Evolutionary conservation across 37 sponge, comb jelly and placozoan species (phyloP), one percentile per base, ranked within the genome.

Genomic region (Aplysina aerophoba): DNA sequence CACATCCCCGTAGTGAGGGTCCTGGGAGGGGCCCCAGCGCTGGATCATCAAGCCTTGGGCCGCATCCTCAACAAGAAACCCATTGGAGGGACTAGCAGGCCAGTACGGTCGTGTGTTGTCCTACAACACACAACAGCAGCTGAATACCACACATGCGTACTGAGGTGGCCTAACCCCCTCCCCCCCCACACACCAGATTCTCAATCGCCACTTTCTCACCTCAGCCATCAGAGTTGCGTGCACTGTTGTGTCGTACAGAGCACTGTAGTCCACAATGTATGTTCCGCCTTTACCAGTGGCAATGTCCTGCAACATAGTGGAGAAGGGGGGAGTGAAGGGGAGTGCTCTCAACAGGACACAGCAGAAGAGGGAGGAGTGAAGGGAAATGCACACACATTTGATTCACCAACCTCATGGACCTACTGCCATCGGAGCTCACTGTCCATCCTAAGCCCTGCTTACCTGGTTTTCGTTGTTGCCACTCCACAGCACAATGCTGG

Each of bases 381-480:
- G 36, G 33, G 36, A 73, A 21, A 73, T 35, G 33, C 36, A 35
- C 37, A 34, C 74, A 35, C 74, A 6, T 73, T 4, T 13, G 1
- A 73, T 34, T 22, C 74, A 73, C 36, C 36, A 27, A 73, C 37
- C 25, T 34, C 58, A 44, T 8, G 8, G 50, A 3, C 50, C 50
- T 11, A 11, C 8, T 44, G 50, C 8, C 50, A 8, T 44, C 3
- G 50, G 6, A 44, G 8, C 50, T 11, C 28, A 56, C 0, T 27
- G 21, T 25, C 37, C 61, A 56, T 28, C 31, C 35, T 0, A 16
- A 50, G 67, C 38, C 30, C 84, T 17, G 3, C 87, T 84, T 4
- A 91, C 95, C 82, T 97, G 94, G 74, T 99, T 99, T 57, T 99
- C 99, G 85, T 98, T 98, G 92, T 98, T 98, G 13, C 99, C 99